These are phyloP conservation scores for Clitarchus hookeri DNA, from an alignment of 2,888 invertebrate species.

Conservation along the genomic window DNA sequence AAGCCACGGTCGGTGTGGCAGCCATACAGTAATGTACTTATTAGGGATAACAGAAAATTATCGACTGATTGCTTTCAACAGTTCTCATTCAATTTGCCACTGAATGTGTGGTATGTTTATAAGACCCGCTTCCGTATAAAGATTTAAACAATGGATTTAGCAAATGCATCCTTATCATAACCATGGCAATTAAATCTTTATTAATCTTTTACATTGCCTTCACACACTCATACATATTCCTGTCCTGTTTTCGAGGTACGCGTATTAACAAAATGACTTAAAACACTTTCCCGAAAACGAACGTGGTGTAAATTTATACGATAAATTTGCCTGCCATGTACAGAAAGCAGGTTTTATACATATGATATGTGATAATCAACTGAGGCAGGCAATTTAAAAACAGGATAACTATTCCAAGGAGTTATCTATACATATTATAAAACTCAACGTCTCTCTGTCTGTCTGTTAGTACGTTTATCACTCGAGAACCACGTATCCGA, in stretches of 20 bases:
- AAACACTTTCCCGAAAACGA: neutral
- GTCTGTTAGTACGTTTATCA: no score
- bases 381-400: neutral
- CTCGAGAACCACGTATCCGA: no score
- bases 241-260: neutral
- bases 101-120: neutral
- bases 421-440: no score
- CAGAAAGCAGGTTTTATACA: neutral
- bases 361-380: neutral
- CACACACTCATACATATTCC: neutral
- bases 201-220: neutral
- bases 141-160: neutral
- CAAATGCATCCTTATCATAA: slow-evolving; percentile 11
- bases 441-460: no score
- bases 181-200: neutral
- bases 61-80: neutral
- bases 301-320: neutral
- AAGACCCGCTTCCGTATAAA: neutral
- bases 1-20: slow-evolving; percentile 7
- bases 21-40: slow-evolving; percentile 15
- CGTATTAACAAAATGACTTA: neutral
- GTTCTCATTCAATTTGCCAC: neutral
- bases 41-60: neutral
- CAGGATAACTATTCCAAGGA: neutral
- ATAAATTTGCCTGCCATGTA: neutral